Evolutionary conservation across 2,113 vertebrate species (phyloP), one percentile per base, ranked within the genome.

Genomic region (Cyprinodon brontotheroides): DNA sequence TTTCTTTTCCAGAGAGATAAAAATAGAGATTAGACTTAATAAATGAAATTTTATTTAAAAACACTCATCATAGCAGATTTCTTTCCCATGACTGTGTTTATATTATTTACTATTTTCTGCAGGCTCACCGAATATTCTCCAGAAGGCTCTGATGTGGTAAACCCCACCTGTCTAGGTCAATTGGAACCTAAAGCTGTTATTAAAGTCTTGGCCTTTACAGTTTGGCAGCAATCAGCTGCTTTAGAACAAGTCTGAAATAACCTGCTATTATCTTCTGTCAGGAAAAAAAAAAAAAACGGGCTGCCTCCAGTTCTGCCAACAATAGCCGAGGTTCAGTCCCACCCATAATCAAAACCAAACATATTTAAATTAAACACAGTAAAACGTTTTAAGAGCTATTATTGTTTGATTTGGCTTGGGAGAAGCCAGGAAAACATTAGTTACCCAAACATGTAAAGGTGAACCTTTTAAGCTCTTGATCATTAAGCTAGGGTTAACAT

Each of bases 271-370:
- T 86, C 82, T 86, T 68, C 75, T 75, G 80, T 85, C 59, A 43
- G 70, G 29, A 73, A 86, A 76, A 41, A 57, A 57, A 29, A 29
- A 29, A 29, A 29, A 29, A 29, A 80, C 83, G 86, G 89, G 61
- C 72, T 36, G 77, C 37, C 40, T 71, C 39, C 61, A 50, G 71
- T 70, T 65, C 1, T 61, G 8, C 61, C 74, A 74, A 9, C 65
- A 66, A 76, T 11, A 60, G 53, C 64, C 22, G 22, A 50, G 40
- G 61, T 43, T 41, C 14, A 59, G 72, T 45, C 77, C 72, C 61
- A 37, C 65, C 47, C 60, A 48, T 76, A 74, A 87, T 84, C 79
- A 85, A 83, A 88, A 57, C 74, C 75, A 87, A 83, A 77, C 74
- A 82, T 69, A 14, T 48, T 61, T 43, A 74, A 75, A 79, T 78